Base-by-base conservation (phyloP, 2,888 invertebrate genomes). In the Autographa pulchrina region DNA sequence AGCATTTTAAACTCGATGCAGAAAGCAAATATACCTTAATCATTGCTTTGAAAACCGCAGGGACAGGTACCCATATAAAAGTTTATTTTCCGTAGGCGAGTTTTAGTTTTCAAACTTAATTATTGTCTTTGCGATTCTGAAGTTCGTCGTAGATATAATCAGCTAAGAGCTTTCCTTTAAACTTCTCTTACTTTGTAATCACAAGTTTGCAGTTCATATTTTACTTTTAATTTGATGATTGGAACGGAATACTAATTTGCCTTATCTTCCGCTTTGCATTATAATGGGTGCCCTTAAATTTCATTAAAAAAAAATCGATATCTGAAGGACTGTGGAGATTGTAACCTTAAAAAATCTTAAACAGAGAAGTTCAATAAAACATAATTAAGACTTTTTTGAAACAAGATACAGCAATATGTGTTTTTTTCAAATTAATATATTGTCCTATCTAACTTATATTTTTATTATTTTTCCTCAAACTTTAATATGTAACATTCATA, bases 71-170 rank as follows among this genome's bases (percentile, higher is more conserved):
- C 7, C 38, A 62, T 9, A 68, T 43, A 71, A 66, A 63, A 80
- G 52, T 68, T 65, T 54, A 43, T 71, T 70, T 68, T 31, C 62
- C 58, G 41, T 52, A 16, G 52, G 58, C 18, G 25, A 63, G 41
- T 63, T 70, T 75, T 68, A 66, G 72, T 80, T 78, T 70, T 48
- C 7, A 56, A 78, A 78, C 66, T 71, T 64, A 72, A 76, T 78
- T 80, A 75, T 67, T 80, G 62, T 80, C 77, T 60, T 68, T 14
- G 61, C 62, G 48, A 43, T 31, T 75, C 68, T 38, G 35, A 25
- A 75, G 64, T 69, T 62, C 18, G 66, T 32, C 6, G 16, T 2
- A 66, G 80, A 71, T 71, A 78, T 80, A 80, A 78, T 78, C 68
- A 80, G 68, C 62, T 76, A 60, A 78, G 43, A 75, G 76, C 56